Base-by-base conservation (phyloP, 2,113 vertebrate genomes). In the Phylloscopus trochiloides region DNA sequence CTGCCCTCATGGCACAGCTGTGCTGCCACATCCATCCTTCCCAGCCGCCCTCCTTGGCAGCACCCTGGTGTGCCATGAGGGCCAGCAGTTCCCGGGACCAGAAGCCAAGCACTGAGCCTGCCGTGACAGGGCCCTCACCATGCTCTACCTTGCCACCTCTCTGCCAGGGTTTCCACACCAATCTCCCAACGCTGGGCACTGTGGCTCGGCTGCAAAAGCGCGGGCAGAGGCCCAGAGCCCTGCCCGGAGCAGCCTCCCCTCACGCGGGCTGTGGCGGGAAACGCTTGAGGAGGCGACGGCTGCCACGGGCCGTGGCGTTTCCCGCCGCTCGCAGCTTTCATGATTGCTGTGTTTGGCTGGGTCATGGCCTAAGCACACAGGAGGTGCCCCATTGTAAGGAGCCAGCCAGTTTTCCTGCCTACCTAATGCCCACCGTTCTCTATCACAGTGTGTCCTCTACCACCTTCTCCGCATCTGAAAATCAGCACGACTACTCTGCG, bases 221-320 rank as follows among this genome's bases (percentile, higher is more conserved):
- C 0, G 3, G 21, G 34, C n/a, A 28, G 63, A 52, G 78, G 14
- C 36, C 17, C 5, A 9, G 51, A 14, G 9, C 29, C 14, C 8
- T 2, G 65, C 15, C 10, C 54, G 4, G 70, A 65, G 59, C 51
- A 7, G 38, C 21, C 17, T 42, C 43, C 34, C 26, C n/a, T 38
- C 8, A 5, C 16, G 0, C 4, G 3, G 54, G 24, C 22, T 36
- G 20, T 0, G 1, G 50, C 4, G 2, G 55, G 34, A 29, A 34
- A 10, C 0, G 0, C 79, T 32, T 0, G 0, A 10, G 50, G 61
- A 32, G 38, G 26, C 0, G 0, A n/a, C 20, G 0, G 0, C 61
- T 36, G 28, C 1, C 0, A 20, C 6, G 1, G 43, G 26, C 32
- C 32, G 2, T 3, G 29, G 65, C 6, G 0, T 6, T 54, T 26